Evolutionary conservation across 2,113 vertebrate genomes (phyloP).

Genomic region (Muntiacus muntjak): DNA sequence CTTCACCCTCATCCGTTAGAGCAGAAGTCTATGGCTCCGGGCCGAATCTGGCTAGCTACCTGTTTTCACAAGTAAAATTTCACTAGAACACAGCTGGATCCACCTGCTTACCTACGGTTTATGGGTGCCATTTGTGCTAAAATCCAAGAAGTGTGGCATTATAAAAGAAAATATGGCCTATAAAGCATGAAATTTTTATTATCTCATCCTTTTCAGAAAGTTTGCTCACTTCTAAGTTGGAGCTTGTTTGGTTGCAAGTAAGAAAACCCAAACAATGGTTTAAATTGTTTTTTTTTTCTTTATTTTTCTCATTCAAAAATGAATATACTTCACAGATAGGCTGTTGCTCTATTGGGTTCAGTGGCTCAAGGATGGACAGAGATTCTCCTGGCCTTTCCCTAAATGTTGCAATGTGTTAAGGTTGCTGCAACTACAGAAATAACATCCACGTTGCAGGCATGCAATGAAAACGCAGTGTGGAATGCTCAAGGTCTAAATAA

Average conservation of each 20-base stretch:
- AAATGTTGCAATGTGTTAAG: neutral
- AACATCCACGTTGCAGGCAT: accelerated
- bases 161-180: neutral
- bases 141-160: neutral
- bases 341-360: neutral
- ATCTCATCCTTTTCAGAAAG: neutral
- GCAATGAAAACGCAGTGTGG: neutral
- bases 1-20: neutral
- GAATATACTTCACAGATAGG: neutral
- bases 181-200: neutral
- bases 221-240: neutral
- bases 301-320: neutral
- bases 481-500: neutral
- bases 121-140: neutral
- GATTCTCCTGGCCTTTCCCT: neutral
- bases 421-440: neutral
- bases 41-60: neutral
- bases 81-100: neutral
- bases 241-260: neutral
- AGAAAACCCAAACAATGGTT: neutral
- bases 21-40: neutral
- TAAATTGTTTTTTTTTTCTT: neutral
- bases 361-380: neutral
- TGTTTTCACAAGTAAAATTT: neutral
- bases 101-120: neutral